Evolutionary conservation across 2,888 invertebrate genomes (phyloP).

Genomic region (Ophioninae sp.): DNA sequence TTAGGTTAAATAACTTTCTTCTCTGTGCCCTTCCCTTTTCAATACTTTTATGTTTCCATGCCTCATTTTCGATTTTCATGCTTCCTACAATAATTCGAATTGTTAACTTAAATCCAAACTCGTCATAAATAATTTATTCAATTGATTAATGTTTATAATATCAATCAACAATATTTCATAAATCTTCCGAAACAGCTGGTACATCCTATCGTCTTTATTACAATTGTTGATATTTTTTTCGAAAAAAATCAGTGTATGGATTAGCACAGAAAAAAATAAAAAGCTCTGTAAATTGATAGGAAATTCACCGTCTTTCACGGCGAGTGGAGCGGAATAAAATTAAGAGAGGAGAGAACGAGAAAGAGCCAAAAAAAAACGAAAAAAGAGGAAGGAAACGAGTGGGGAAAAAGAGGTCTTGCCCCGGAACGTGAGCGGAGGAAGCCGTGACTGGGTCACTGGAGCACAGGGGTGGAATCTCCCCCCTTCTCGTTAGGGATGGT

Average conservation of each 20-base stretch:
- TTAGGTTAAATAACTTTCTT: no score
- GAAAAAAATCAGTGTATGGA: background rate
- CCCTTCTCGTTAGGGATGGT: conserved; percentile 39
- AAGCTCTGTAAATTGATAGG: background rate
- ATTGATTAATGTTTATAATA: no score
- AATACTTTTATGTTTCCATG: no score
- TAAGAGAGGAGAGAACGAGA: background rate
- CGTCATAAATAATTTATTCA: no score
- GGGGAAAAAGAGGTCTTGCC: background rate
- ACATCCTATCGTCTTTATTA: background rate
- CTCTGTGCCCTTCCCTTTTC: no score
- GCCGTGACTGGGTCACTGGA: conserved; percentile 11
- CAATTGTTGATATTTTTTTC: background rate
- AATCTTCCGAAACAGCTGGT: no score
- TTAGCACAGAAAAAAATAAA: background rate
- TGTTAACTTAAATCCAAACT: no score
- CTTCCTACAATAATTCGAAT: no score
- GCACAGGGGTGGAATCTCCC: conserved; percentile 10
- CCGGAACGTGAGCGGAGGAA: background rate
- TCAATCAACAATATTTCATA: no score
- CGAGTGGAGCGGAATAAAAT: background rate
- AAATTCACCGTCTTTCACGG: background rate
- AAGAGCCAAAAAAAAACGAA: background rate
- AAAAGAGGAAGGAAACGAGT: background rate
- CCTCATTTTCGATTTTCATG: no score